Evolutionary conservation across 2,113 vertebrate species (phyloP).

Genomic region (Corythoichthys intestinalis): DNA sequence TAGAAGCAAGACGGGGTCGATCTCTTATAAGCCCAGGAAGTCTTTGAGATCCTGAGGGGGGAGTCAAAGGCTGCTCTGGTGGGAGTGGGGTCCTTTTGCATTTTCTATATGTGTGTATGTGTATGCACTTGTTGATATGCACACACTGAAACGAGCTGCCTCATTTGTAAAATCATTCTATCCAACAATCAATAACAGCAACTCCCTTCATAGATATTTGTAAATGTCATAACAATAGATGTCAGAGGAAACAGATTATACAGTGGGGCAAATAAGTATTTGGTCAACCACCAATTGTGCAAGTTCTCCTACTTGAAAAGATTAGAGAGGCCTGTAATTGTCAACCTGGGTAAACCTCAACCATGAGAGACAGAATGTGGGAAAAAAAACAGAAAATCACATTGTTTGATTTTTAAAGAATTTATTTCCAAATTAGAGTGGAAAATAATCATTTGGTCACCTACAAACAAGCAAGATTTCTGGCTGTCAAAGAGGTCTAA

Average conservation of each 20-base stretch:
- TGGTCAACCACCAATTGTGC: no score
- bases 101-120: constrained; percentile 21
- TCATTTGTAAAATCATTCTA: neutral
- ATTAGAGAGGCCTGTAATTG: no score
- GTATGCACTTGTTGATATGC: constrained; percentile 20
- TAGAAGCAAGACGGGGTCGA: constrained; percentile 46
- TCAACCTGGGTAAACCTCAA: no score
- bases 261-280: no score
- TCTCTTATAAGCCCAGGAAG: constrained; percentile 54
- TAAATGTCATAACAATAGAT: neutral
- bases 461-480: no score
- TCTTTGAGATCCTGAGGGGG: constrained; percentile 33
- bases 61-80: constrained; percentile 34
- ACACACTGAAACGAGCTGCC: constrained; percentile 28
- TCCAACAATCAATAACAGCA: neutral
- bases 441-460: no score
- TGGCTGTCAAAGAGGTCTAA: no score
- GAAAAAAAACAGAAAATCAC: no score
- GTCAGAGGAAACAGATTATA: neutral
- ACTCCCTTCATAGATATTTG: neutral
- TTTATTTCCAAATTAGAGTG: no score
- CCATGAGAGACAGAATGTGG: no score
- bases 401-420: no score
- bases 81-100: constrained; percentile 50
- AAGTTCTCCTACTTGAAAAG: no score